phyloP scores from a whole-genome alignment of 1,140 invertebrate species.

The Elysia chlorotica region DNA sequence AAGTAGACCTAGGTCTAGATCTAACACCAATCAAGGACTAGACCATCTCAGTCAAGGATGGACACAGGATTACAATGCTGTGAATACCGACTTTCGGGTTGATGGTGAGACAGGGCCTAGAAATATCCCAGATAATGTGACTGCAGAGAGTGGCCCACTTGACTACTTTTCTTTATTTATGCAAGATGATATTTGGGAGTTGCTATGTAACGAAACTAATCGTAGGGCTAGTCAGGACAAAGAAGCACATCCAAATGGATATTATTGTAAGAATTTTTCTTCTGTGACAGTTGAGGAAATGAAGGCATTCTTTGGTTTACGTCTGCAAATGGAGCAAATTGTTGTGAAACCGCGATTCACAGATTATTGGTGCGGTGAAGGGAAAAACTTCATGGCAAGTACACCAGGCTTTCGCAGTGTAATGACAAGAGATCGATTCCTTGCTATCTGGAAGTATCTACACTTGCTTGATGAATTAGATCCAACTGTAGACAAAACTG shows the following conservation, averaged over 20 bases:
- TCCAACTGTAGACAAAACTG: background rate
- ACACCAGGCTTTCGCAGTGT: conserved; percentile 6
- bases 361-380: conserved; percentile 17
- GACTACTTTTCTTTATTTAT: too few relatives aligned
- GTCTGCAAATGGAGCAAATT: background rate
- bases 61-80: too few relatives aligned
- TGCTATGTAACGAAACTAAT: background rate
- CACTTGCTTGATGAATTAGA: conserved; percentile 18
- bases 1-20: too few relatives aligned
- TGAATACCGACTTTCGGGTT: too few relatives aligned
- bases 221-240: background rate
- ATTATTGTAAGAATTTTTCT: background rate
- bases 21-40: too few relatives aligned
- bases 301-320: background rate
- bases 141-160: too few relatives aligned
- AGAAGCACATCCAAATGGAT: background rate
- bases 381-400: background rate
- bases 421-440: conserved; percentile 9
- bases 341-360: conserved; percentile 14
- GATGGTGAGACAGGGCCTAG: too few relatives aligned
- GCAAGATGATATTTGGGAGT: too few relatives aligned
- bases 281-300: background rate
- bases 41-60: too few relatives aligned
- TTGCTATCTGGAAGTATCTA: conserved; percentile 12
- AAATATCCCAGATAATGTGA: too few relatives aligned